These are phyloP conservation scores for Cervus canadensis DNA, from an alignment of 2,113 vertebrate genomes.

Conservation along the genomic window DNA sequence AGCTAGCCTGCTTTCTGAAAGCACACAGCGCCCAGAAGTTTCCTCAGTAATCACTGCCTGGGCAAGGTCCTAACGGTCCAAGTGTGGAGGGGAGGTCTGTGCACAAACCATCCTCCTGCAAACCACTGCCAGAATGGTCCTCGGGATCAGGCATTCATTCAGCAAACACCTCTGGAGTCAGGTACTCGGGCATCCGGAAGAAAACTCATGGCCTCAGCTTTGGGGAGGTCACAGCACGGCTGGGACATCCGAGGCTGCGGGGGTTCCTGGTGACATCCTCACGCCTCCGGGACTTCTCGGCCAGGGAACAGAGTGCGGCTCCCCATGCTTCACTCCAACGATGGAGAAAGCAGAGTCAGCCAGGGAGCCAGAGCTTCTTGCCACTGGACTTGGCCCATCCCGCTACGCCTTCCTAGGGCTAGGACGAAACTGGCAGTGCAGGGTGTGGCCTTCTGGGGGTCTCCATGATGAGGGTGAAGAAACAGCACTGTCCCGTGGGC, in stretches of 20 bases:
- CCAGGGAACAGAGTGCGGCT: background rate
- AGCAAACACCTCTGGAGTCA: background rate
- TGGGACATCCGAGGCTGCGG: background rate
- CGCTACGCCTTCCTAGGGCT: background rate
- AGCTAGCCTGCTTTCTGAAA: background rate
- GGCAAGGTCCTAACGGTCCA: background rate
- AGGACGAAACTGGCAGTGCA: background rate
- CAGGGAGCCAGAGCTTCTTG: background rate
- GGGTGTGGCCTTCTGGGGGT: background rate
- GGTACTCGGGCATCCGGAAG: background rate
- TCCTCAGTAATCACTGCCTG: background rate
- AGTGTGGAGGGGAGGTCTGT: background rate
- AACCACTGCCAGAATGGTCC: background rate
- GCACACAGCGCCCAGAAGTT: accelerated
- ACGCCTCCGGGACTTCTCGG: background rate
- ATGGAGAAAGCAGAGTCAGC: background rate
- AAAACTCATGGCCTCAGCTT: background rate
- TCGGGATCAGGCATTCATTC: background rate
- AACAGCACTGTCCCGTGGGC: accelerated
- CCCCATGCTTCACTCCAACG: accelerated
- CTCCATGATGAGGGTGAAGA: background rate
- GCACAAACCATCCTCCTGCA: background rate
- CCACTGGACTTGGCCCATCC: background rate
- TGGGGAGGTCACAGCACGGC: background rate
- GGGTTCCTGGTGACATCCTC: background rate